Base-by-base conservation (phyloP, 1,140 invertebrate species). In the Drosophila bocqueti region DNA sequence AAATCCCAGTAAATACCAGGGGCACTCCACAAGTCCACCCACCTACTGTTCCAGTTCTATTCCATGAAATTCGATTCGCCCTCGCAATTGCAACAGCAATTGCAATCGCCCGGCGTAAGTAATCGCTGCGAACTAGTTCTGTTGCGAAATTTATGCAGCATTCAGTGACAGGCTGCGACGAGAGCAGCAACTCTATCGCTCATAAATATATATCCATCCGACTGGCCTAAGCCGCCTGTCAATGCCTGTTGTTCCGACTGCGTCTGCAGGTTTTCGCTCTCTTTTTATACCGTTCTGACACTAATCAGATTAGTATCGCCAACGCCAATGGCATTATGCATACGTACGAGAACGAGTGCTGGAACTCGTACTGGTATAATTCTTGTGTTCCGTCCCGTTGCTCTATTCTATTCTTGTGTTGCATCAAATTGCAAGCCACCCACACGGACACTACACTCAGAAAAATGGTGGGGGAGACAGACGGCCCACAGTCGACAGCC, bases 251-350 rank as follows among this genome's bases (percentile, higher is more conserved):
- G 29, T 52, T 34, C 49, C 49, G 49, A 31, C 49, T 52, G 38
- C 79, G 66, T 63, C 76, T 79, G 69, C 66, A 77, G 66, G 64
- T 83, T 40, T 74, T n/a, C 16, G 36, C 36, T 74, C 72, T 73
- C 49, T 52, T 74, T 79, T 76, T 79, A 57, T 77, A 65, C 71
- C 67, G 38, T 76, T 92, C 83, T 92, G 91, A 92, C 91, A 90
- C 91, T 92, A 92, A 92, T 92, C 90, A 92, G 91, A 92, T 92
- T 92, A 92, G 91, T 92, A 92, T 92, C 83, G 90, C 80, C 80
- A 87, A 79, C 83, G 80, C 57, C 79, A 73, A 65, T 83, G 80
- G 81, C 76, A 80, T 83, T 84, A 74, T 74, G 68, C 68, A 74
- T 74, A 73, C 74, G 74, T 76, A 66, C 52, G 31, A 34, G 50